phyloP scores from a whole-genome alignment of 1,140 invertebrate species.

The Mercenaria mercenaria region DNA sequence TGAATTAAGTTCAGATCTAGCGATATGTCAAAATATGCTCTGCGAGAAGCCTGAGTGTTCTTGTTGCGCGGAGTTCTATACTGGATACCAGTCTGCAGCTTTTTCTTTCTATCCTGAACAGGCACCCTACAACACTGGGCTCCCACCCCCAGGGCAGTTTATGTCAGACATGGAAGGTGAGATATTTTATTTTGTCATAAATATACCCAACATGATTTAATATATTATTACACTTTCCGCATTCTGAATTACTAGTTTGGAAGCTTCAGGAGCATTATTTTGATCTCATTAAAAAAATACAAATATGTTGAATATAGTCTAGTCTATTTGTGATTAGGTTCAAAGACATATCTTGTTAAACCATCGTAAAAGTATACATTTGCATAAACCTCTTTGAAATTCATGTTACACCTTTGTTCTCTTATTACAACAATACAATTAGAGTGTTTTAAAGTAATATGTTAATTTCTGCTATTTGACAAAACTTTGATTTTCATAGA shows the following conservation, averaged over 20 bases:
- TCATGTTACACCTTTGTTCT: no score
- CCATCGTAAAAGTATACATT: no score
- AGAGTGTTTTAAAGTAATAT: no score
- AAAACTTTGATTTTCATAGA: no score
- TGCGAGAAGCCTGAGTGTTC: conserved; percentile 8
- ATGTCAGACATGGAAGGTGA: conserved; percentile 68
- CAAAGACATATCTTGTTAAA: no score
- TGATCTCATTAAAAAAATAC: no score
- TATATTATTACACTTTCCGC: not conserved
- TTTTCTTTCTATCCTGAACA: conserved; percentile 49
- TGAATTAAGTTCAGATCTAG: not conserved
- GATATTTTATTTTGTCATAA: conserved; percentile 16
- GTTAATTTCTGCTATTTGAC: no score
- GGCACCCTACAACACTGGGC: conserved; percentile 46
- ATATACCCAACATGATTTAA: not conserved
- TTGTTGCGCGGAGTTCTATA: conserved; percentile 8
- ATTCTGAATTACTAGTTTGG: not conserved
- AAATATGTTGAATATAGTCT: no score
- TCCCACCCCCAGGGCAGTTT: conserved; percentile 60
- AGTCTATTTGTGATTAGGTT: no score
- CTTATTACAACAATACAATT: no score
- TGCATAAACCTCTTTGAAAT: no score
- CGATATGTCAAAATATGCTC: conserved; percentile 55
- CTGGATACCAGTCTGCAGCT: not conserved
- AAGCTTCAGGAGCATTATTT: no score